These are phyloP conservation scores for Etheostoma nigrum DNA, from an alignment of 2,797 vertebrate genomes.

Conservation along the genomic window DNA sequence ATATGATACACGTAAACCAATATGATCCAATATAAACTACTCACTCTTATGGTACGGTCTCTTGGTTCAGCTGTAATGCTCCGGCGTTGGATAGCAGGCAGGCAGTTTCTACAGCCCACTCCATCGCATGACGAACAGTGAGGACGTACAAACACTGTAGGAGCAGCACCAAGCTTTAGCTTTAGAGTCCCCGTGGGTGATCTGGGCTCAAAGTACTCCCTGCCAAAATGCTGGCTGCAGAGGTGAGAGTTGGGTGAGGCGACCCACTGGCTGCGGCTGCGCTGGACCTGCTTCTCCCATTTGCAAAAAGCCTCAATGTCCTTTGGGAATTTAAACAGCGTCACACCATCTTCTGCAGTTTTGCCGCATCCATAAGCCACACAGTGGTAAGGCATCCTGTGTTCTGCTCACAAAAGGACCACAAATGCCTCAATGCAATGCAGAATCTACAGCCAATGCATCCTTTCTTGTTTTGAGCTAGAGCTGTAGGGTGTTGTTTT, in stretches of 20 bases:
- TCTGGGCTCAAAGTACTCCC: slow-evolving; percentile 82
- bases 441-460: background rate
- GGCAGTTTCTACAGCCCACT: slow-evolving; percentile 64
- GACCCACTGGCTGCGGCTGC: slow-evolving; percentile 75
- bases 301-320: slow-evolving; percentile 77
- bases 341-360: slow-evolving; percentile 77
- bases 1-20: background rate
- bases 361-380: slow-evolving; percentile 85
- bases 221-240: slow-evolving; percentile 86
- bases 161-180: slow-evolving; percentile 79
- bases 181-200: slow-evolving; percentile 51
- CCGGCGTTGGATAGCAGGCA: slow-evolving; percentile 64
- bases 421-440: background rate
- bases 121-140: slow-evolving; percentile 74
- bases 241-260: slow-evolving; percentile 80
- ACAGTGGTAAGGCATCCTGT: slow-evolving; percentile 82
- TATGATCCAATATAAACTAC: slow-evolving; percentile 19
- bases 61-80: slow-evolving; percentile 37
- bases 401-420: background rate
- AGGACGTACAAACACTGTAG: slow-evolving; percentile 82
- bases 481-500: background rate
- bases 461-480: slow-evolving; percentile 1
- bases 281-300: slow-evolving; percentile 88
- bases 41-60: slow-evolving; percentile 52
- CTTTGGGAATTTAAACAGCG: slow-evolving; percentile 84